These are phyloP conservation scores for Elaphurus davidianus DNA, from an alignment of 2,113 vertebrate genomes.

Conservation along the genomic window DNA sequence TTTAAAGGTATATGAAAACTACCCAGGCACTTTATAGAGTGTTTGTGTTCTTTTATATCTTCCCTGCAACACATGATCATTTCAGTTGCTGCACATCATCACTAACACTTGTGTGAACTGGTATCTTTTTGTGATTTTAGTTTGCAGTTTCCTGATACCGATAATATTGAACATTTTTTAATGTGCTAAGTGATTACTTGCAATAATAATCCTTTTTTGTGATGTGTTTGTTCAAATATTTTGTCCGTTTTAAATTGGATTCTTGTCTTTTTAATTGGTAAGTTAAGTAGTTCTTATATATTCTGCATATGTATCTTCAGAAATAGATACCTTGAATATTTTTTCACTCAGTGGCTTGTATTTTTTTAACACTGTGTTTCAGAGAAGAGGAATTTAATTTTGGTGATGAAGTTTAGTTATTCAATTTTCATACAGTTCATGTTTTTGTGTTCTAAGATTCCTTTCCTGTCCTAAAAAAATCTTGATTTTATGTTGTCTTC, in stretches of 20 bases:
- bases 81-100: background rate
- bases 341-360: background rate
- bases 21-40: background rate
- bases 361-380: background rate
- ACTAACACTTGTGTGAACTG: background rate
- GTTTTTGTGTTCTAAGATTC: background rate
- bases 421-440: background rate
- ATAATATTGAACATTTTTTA: background rate
- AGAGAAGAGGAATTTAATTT: background rate
- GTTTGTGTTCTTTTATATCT: background rate
- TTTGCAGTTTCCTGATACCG: background rate
- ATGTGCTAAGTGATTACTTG: background rate
- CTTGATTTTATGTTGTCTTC: background rate
- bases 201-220: background rate
- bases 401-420: background rate
- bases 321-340: background rate
- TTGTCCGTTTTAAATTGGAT: background rate
- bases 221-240: background rate
- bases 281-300: background rate
- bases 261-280: background rate
- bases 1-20: background rate
- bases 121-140: background rate
- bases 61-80: background rate
- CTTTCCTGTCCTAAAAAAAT: background rate
- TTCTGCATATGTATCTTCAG: background rate